These are phyloP conservation scores for Nipponia nippon DNA, from an alignment of 2,113 vertebrate species.

Conservation along the genomic window DNA sequence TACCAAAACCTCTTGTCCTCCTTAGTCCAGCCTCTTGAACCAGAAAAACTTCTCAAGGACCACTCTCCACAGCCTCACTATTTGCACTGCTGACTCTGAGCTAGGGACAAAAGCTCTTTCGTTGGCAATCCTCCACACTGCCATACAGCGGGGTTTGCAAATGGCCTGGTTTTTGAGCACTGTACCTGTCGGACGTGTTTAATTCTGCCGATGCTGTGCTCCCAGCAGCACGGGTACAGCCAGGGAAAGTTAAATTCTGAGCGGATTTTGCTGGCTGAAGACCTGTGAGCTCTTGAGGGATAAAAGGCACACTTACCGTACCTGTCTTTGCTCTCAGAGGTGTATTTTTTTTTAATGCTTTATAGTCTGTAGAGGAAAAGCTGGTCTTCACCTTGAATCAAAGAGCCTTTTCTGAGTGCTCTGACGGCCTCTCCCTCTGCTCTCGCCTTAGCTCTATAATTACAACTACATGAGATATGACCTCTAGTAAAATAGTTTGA, in stretches of 20 bases:
- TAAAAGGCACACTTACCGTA: background rate
- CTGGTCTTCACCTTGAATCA: background rate
- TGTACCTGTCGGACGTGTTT: background rate
- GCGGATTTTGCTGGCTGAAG: background rate
- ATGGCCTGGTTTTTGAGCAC: background rate
- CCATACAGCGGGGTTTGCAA: background rate
- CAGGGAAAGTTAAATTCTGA: background rate
- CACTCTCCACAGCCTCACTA: fast-evolving
- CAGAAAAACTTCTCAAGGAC: background rate
- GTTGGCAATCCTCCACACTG: background rate
- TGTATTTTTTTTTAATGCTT: background rate
- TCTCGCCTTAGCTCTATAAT: background rate
- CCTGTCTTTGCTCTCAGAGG: background rate
- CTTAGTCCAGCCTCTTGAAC: background rate
- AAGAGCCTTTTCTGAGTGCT: background rate
- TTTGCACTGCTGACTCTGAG: background rate
- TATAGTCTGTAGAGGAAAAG: background rate
- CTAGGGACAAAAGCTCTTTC: background rate
- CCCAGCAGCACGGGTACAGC: background rate
- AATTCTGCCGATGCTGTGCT: background rate
- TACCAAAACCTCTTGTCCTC: background rate
- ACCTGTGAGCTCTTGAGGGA: background rate
- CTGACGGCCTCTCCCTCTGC: background rate
- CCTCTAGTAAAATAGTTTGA: background rate
- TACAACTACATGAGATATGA: background rate